These are phyloP conservation scores for Rhinolophus ferrumequinum DNA, from an alignment of 2,113 vertebrate species.

Conservation along the genomic window DNA sequence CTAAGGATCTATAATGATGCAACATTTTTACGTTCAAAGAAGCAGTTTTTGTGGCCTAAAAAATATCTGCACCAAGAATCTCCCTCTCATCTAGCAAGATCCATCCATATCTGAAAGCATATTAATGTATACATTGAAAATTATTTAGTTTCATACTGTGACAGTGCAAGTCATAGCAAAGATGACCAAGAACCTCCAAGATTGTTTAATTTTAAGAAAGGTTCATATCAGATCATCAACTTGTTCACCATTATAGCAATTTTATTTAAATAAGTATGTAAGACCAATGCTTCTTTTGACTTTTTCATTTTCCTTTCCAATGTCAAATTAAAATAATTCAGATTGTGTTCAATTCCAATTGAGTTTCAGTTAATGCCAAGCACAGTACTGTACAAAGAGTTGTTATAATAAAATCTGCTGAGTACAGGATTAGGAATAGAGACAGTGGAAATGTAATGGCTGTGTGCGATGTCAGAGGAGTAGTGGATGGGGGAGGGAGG, in stretches of 20 bases:
- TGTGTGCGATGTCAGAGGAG: no score
- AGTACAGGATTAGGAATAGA: not conserved
- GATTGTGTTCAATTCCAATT: not conserved
- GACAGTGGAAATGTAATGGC: no score
- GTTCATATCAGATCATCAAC: not conserved
- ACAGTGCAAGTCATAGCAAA: not conserved
- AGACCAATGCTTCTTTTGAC: not conserved
- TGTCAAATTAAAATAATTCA: slow-evolving; percentile 20
- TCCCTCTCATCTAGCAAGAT: not conserved
- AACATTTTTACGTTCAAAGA: slow-evolving; percentile 44
- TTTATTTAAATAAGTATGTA: not conserved
- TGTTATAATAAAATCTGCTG: not conserved
- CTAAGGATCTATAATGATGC: not conserved
- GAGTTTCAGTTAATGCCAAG: not conserved
- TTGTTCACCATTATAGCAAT: not conserved
- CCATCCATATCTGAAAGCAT: not conserved
- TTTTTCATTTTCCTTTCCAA: not conserved
- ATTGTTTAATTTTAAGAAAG: not conserved
- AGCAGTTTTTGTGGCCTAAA: not conserved
- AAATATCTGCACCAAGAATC: not conserved
- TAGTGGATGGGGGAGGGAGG: no score
- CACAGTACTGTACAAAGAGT: not conserved
- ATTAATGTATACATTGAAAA: not conserved
- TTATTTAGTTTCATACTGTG: not conserved
- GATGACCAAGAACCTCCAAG: not conserved